These are phyloP conservation scores for Prolemur simus DNA, from an alignment of 2,113 vertebrate species.

Conservation along the genomic window DNA sequence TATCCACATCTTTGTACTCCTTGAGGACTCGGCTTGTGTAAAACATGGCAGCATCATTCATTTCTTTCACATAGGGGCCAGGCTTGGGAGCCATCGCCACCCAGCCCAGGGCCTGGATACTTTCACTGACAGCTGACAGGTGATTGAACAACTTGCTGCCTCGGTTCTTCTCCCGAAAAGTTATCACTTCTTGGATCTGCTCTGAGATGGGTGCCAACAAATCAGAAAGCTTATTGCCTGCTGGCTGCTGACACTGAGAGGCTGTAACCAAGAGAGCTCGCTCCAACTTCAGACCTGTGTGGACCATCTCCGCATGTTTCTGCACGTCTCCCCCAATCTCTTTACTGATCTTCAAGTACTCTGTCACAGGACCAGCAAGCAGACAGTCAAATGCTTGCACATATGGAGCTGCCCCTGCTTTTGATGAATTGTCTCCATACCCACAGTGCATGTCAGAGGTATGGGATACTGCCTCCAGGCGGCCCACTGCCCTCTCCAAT, in stretches of 20 bases:
- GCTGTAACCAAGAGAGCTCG: conserved; percentile 89
- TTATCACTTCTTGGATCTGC: conserved; percentile 91
- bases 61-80: conserved; percentile 95
- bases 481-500: conserved; percentile 93
- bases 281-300: conserved; percentile 86
- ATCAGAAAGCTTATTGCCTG: conserved; percentile 83
- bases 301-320: conserved; percentile 96
- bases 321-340: conserved; percentile 95
- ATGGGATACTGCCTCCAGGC: conserved; percentile 89
- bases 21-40: conserved; percentile 98
- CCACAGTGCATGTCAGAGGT: conserved; percentile 74
- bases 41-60: conserved; percentile 97
- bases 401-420: conserved; percentile 86
- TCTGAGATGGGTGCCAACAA: conserved; percentile 92
- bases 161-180: conserved; percentile 93
- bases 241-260: conserved; percentile 93
- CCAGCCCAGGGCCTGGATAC: conserved; percentile 95
- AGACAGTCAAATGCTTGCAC: conserved; percentile 92
- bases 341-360: conserved; percentile 91
- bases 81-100: conserved; percentile 95
- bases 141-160: conserved; percentile 94
- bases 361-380: conserved; percentile 86
- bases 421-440: conserved; percentile 72
- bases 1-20: conserved; percentile 97
- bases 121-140: conserved; percentile 95